Evolutionary conservation across 1,140 invertebrate species (phyloP), one percentile per base, ranked within the genome.

Genomic region (Leptopilina clavipes): DNA sequence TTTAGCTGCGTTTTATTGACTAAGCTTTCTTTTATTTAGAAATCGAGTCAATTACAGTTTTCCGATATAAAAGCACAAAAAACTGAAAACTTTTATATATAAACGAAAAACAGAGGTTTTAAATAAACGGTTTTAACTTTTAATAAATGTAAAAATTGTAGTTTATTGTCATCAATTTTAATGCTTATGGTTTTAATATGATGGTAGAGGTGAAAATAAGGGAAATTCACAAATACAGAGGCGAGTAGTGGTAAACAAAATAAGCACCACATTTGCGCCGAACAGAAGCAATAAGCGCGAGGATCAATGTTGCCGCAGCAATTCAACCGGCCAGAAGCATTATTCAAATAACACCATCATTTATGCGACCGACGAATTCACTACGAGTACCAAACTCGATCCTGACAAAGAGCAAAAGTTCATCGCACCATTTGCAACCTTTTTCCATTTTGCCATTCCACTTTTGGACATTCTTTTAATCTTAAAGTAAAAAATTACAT

Each of bases 281-380:
- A 73, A 73, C 43, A 73, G 22, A 48, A 45, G 76, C 48, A 75
- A 78, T 73, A 78, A 65, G 37, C 71, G 74, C 22, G 19, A 72
- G 71, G 73, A 75, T 78, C 76, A 72, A 79, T 79, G 77, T 65
- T 65, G 59, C 59, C 59, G 59, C 56, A 22, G 77, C 74, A 76
- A 70, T 79, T 76, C 56, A 45, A 22, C 54, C 6, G 31, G 52
- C 19, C 70, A 17, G 17, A 74, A 72, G 74, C 65, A 74, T 79
- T 76, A 74, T 74, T 79, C 74, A 76, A 79, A 79, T 79, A 79
- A 79, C 70, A 43, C 75, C 37, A 70, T 71, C 78, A 76, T 76
- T 79, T 72, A 74, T 74, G 22, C 40, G 74, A 65, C 59, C 56
- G 11, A n/a, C 59, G 59, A 65, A 65, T 65, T 14, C 22, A 65